These are phyloP conservation scores for Coregonus ussuriensis DNA, from an alignment of 2,797 vertebrate species.

Conservation along the genomic window DNA sequence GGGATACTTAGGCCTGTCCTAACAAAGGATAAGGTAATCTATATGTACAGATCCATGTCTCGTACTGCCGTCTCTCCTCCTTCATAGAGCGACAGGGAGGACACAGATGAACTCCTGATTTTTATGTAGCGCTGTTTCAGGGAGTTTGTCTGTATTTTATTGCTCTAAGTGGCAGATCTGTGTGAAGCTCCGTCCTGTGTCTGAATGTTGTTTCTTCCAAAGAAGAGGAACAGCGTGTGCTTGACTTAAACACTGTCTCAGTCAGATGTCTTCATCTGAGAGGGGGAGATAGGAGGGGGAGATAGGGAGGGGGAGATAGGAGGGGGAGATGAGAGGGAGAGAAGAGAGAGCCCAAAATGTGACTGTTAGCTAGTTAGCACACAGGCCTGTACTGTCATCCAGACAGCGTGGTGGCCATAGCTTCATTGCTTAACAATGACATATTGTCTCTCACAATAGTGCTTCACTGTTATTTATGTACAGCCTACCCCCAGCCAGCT, in stretches of 20 bases:
- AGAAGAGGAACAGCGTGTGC: conserved; percentile 15
- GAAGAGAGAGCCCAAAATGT: conserved; percentile 31
- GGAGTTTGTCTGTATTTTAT: background rate
- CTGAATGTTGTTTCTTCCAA: background rate
- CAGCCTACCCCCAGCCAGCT: background rate
- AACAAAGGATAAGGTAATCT: background rate
- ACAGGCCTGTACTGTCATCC: conserved; percentile 56
- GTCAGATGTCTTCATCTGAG: conserved; percentile 21
- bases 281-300: background rate
- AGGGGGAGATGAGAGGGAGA: background rate
- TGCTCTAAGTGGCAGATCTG: background rate
- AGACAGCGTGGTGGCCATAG: conserved; percentile 32
- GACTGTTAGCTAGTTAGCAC: conserved; percentile 37
- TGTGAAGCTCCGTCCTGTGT: background rate
- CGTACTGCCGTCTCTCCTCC: background rate
- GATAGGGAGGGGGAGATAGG: no score
- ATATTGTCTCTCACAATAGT: conserved; percentile 72
- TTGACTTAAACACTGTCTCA: conserved; percentile 27
- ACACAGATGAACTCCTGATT: background rate
- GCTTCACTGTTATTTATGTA: conserved; percentile 69
- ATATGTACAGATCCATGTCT: background rate
- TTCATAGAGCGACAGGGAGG: background rate
- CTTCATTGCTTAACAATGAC: conserved; percentile 53
- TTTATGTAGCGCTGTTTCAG: background rate
- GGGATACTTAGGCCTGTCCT: no score